Base-by-base conservation (phyloP, 2,888 invertebrate species). In the Acrobasis suavella region DNA sequence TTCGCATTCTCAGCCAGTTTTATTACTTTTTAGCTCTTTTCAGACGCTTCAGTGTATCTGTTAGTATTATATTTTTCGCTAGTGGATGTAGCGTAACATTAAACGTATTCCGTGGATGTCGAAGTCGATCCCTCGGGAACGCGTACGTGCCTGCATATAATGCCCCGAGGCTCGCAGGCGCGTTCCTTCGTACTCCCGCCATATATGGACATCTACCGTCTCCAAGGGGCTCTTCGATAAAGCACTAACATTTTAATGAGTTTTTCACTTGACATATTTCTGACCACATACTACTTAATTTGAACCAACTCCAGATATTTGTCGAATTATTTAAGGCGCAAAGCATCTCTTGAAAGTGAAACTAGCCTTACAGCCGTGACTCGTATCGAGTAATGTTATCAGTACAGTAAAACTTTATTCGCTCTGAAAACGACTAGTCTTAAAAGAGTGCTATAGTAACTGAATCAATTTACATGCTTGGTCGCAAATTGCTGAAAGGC, bases 91-190 rank as follows among this genome's bases (percentile, higher is more conserved):
- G 32, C 71, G 70, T 70, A 75, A 75, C 69, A 77, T 76, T 73
- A 75, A 77, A 84, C 75, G 76, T 84, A 83, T 83, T 83, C 83
- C 71, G 74, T 71, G 76, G 75, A 79, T 75, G 81, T 76, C 76
- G 73, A 78, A 77, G 77, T 72, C 68, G 67, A 72, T 76, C 85
- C 77, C 74, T 60, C 46, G 78, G 85, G 85, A 81, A 76, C 72
- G 76, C 80, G 82, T 82, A 85, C 85, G 86, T 84, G 85, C 73
- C 71, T 71, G 78, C 77, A 79, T 79, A 79, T 77, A 73, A 65
- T 69, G 74, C 75, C 69, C 69, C 72, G 69, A 74, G 74, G 72
- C 71, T 65, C 69, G 65, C 67, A 69, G 71, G 38, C 59, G 38
- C 38, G 50, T 50, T 59, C 51, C 60, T 60, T 39, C 46, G 22